Evolutionary conservation across 2,113 vertebrate genomes (phyloP).

Genomic region (Poecile atricapillus): DNA sequence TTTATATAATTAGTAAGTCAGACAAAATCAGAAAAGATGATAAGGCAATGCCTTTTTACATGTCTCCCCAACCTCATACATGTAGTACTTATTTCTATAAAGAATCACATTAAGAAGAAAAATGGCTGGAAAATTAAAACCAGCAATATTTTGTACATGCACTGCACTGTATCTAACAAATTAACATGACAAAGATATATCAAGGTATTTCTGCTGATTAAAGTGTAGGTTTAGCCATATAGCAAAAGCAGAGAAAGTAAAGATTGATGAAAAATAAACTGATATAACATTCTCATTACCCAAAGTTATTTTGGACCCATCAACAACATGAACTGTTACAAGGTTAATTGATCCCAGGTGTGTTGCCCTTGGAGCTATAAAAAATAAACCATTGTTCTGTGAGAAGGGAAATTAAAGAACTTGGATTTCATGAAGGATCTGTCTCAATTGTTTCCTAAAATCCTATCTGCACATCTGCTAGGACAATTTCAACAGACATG

Average conservation of each 20-base stretch:
- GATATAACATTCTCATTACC: constrained; percentile 39
- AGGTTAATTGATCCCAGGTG: constrained; percentile 61
- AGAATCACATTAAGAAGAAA: neutral
- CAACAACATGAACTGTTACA: constrained; percentile 61
- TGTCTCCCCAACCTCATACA: neutral
- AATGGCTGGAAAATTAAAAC: neutral
- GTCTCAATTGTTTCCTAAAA: neutral
- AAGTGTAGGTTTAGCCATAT: neutral
- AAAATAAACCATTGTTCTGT: constrained; percentile 48
- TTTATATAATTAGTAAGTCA: neutral
- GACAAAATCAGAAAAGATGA: neutral
- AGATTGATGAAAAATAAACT: constrained; percentile 4
- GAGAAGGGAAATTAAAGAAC: neutral
- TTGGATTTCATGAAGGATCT: neutral
- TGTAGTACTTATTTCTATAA: neutral
- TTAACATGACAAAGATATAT: neutral
- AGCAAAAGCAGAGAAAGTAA: constrained; percentile 16
- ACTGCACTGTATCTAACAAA: neutral
- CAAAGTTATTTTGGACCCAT: constrained; percentile 51
- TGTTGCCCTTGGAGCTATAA: constrained; percentile 56
- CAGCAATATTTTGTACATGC: neutral
- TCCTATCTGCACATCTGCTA: neutral
- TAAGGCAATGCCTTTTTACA: neutral
- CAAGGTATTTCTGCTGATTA: neutral
- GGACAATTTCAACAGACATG: neutral